phyloP scores from a whole-genome alignment of 2,113 vertebrate species.

The Ellobius talpinus region DNA sequence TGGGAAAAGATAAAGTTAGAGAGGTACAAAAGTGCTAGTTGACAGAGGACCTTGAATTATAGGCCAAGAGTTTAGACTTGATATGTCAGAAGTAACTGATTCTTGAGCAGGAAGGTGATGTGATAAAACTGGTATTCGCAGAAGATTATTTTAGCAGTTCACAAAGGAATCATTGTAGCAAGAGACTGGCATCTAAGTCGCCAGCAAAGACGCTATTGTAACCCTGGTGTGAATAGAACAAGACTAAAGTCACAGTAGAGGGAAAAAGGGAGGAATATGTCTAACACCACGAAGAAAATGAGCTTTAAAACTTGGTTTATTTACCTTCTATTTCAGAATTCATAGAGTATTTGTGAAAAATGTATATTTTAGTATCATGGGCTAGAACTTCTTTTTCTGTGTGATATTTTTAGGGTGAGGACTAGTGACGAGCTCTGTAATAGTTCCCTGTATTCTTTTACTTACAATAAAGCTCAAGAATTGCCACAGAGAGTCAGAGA shows the following conservation, averaged over 20 bases:
- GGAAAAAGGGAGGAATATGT: neutral
- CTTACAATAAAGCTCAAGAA: neutral
- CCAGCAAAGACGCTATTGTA: constrained; percentile 59
- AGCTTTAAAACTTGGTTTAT: neutral
- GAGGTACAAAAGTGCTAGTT: constrained; percentile 78
- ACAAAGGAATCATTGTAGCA: constrained; percentile 78
- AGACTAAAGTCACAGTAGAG: neutral
- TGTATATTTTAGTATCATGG: neutral
- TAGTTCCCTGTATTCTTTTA: neutral
- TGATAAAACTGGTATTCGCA: constrained; percentile 79
- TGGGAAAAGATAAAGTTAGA: constrained; percentile 78
- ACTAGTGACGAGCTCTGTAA: neutral
- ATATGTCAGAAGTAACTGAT: constrained; percentile 77
- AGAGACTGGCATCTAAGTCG: constrained; percentile 36
- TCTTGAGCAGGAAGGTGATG: constrained; percentile 80
- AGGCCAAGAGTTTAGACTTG: constrained; percentile 81
- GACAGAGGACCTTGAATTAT: constrained; percentile 82
- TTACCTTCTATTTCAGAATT: neutral
- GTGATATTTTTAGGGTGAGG: neutral
- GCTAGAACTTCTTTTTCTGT: neutral
- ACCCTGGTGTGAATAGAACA: neutral
- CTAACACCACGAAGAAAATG: neutral
- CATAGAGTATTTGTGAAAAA: neutral
- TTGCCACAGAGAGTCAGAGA: neutral
- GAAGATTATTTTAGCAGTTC: constrained; percentile 72